Evolutionary conservation across 2,888 invertebrate species (phyloP).

Genomic region (Lydus trimaculatus): DNA sequence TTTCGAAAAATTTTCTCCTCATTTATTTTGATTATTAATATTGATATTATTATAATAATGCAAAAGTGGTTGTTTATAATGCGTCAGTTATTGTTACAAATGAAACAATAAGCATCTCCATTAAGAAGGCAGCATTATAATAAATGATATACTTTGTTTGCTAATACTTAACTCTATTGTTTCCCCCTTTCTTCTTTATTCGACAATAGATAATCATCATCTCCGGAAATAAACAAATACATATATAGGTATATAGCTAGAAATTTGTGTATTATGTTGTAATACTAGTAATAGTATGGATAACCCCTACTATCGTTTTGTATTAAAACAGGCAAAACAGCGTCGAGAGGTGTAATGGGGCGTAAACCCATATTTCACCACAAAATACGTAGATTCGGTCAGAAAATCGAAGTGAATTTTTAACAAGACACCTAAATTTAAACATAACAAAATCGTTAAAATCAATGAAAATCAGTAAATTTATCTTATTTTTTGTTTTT

Average conservation of each 20-base stretch:
- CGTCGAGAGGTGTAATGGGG: slow-evolving; percentile 50
- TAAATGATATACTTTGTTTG: slow-evolving; percentile 1
- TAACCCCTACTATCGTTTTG: slow-evolving; percentile 12
- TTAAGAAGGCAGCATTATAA: not conserved
- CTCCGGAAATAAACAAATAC: not conserved
- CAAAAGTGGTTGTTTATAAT: not conserved
- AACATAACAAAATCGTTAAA: not conserved
- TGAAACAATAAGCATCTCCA: not conserved
- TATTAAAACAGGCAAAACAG: slow-evolving; percentile 47
- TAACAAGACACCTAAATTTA: not conserved
- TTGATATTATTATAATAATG: not conserved
- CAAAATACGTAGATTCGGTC: slow-evolving; percentile 37
- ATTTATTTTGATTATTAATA: not conserved
- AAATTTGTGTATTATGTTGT: not conserved
- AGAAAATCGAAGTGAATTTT: slow-evolving; percentile 39
- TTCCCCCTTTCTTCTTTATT: not conserved
- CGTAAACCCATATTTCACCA: slow-evolving; percentile 48
- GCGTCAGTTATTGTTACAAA: not conserved
- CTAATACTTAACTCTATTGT: not conserved
- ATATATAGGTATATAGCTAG: no score
- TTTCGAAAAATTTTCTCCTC: not conserved
- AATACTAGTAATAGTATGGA: not conserved
- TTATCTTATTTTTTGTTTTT: no score
- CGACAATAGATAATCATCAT: not conserved
- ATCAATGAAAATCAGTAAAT: not conserved